phyloP scores from a whole-genome alignment of 2,797 vertebrate genomes.

The Peromyscus attwateri region DNA sequence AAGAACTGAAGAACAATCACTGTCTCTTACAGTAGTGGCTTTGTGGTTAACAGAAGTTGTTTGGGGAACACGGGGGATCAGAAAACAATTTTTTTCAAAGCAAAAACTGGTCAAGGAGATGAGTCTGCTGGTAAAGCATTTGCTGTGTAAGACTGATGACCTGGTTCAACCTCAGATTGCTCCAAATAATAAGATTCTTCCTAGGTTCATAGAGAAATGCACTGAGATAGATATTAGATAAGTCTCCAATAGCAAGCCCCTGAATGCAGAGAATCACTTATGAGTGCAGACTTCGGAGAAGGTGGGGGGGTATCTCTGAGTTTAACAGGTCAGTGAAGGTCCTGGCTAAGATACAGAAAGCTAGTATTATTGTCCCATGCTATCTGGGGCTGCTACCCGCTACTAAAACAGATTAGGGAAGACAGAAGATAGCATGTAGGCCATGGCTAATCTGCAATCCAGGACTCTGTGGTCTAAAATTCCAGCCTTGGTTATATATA shows the following conservation, averaged over 20 bases:
- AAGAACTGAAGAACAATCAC: not conserved
- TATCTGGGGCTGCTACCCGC: not conserved
- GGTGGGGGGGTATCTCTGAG: not conserved
- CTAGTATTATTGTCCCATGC: not conserved
- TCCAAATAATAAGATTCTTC: not conserved
- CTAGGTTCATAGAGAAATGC: not conserved
- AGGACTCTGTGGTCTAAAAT: not conserved
- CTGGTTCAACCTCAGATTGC: not conserved
- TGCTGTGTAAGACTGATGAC: not conserved
- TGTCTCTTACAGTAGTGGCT: not conserved
- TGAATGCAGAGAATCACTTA: not conserved
- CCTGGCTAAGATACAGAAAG: not conserved
- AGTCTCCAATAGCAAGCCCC: not conserved
- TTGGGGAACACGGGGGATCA: not conserved
- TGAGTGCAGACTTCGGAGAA: not conserved
- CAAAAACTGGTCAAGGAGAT: not conserved
- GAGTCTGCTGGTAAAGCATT: not conserved
- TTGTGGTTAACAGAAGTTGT: not conserved
- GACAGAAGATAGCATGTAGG: not conserved
- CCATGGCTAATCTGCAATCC: not conserved
- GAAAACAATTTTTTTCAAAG: not conserved
- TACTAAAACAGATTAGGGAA: not conserved
- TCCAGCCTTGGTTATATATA: not conserved
- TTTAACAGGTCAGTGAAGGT: not conserved
- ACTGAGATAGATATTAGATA: not conserved